phyloP scores from a whole-genome alignment of 2,113 vertebrate species.

The Alligator mississippiensis region DNA sequence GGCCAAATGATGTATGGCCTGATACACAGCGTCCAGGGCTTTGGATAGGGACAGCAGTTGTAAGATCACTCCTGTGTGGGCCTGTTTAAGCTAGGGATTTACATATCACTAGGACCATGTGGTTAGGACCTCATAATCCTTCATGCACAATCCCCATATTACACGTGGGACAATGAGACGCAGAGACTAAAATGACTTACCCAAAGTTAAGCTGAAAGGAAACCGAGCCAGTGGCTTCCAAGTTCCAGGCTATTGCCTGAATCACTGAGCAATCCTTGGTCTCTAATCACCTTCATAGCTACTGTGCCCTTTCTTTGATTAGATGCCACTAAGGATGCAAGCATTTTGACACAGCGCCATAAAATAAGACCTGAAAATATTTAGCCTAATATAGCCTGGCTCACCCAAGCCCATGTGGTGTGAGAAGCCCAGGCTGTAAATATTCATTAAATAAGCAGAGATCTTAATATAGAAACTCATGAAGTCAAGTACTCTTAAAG shows the following conservation, averaged over 20 bases:
- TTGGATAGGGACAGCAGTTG: too few relatives aligned
- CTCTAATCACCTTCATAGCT: background rate
- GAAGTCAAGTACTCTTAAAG: conserved; percentile 46
- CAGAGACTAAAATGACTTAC: background rate
- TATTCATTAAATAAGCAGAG: conserved; percentile 54
- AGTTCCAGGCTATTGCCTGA: background rate
- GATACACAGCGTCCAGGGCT: too few relatives aligned
- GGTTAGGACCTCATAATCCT: too few relatives aligned
- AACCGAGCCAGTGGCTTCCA: background rate
- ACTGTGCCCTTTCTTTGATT: background rate
- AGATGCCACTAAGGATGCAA: background rate
- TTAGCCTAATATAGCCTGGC: conserved; percentile 5
- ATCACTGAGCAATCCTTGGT: background rate
- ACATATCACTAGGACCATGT: too few relatives aligned
- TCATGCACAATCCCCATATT: background rate
- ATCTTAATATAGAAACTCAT: conserved; percentile 57
- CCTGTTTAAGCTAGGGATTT: too few relatives aligned
- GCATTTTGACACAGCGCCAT: conserved; percentile 4
- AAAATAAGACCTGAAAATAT: conserved; percentile 31
- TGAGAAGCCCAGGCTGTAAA: conserved; percentile 46
- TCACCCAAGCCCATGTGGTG: background rate
- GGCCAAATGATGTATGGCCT: too few relatives aligned
- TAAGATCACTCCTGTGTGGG: too few relatives aligned
- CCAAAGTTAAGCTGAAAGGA: too few relatives aligned
- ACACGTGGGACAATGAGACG: background rate